Percentiles rank a stretch among this genome's conserved stretches.
Evolutionary conservation across 1,140 invertebrate species (phyloP).

Genomic region (Grapholita molesta): DNA sequence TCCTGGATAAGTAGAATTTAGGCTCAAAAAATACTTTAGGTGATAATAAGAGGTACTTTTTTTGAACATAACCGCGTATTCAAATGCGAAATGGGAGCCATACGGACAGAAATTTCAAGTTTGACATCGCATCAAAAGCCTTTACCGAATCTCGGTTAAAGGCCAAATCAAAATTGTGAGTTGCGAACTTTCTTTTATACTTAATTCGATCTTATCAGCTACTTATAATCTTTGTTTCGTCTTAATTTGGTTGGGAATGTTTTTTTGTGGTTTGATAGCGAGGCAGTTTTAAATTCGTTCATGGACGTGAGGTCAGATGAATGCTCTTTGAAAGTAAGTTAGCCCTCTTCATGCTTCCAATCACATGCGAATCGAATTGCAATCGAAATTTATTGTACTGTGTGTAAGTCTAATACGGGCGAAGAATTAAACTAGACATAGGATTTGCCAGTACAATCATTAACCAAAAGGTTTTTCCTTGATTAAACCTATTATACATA

Average conservation of each 20-base stretch:
- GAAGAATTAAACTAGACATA: too few species aligned
- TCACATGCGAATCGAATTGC: too few species aligned
- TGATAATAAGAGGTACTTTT: too few species aligned
- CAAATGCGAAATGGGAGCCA: neutral
- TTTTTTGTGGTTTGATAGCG: slow-evolving; percentile 6
- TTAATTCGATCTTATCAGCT: slow-evolving; percentile 7
- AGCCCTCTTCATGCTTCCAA: neutral
- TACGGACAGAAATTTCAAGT: neutral
- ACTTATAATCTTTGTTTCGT: slow-evolving; percentile 13
- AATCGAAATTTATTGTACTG: too few species aligned
- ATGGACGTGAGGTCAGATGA: slow-evolving; percentile 12
- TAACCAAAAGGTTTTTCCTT: too few species aligned
- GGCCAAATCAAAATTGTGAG: slow-evolving; percentile 5
- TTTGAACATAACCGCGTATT: too few species aligned
- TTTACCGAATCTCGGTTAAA: slow-evolving; percentile 2
- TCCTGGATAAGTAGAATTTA: too few species aligned
- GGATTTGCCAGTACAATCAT: too few species aligned
- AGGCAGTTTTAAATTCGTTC: slow-evolving; percentile 5
- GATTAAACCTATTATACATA: too few species aligned
- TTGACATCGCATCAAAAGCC: neutral
- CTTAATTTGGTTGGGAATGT: slow-evolving; percentile 12
- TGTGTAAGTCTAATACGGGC: too few species aligned
- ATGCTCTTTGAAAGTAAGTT: slow-evolving; percentile 17
- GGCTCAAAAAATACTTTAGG: too few species aligned
- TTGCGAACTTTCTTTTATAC: slow-evolving; percentile 11